A percentile compares a stretch with the other conserved stretches of the same genome.
Evolutionary conservation across 2,113 vertebrate species (phyloP).

Genomic region (Andinoacara biseriatus): DNA sequence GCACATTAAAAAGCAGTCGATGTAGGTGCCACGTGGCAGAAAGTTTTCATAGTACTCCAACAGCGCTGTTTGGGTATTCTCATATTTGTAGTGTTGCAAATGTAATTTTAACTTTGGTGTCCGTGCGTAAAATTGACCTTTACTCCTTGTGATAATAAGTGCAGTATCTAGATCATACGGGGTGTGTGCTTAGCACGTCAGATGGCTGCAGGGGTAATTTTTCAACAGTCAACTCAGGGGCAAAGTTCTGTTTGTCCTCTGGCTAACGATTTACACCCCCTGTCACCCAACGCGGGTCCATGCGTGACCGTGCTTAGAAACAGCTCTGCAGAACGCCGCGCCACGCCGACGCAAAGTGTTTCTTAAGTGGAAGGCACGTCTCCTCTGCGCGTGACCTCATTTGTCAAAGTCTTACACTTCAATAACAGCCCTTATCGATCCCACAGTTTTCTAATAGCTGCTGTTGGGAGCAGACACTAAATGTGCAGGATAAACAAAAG

Average conservation of each 20-base stretch:
- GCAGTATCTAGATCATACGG: neutral
- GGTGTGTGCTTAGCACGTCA: conserved; percentile 1
- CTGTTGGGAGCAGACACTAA: neutral
- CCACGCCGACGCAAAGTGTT: neutral
- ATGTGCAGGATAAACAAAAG: neutral
- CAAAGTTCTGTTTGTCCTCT: conserved; percentile 78
- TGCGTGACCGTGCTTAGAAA: conserved; percentile 9
- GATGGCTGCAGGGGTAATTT: neutral
- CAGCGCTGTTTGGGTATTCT: neutral
- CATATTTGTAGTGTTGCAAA: neutral
- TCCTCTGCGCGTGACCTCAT: neutral
- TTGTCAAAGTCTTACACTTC: conserved; percentile 6
- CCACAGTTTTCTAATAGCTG: neutral
- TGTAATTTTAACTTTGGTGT: conserved; percentile 23
- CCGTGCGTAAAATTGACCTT: conserved; percentile 21
- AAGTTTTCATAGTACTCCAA: neutral
- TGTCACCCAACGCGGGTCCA: neutral
- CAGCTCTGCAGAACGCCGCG: neutral
- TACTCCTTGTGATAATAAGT: neutral
- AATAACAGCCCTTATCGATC: neutral
- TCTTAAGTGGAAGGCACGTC: conserved; percentile 5
- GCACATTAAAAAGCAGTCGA: neutral
- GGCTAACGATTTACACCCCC: conserved; percentile 75
- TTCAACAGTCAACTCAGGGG: conserved; percentile 10
- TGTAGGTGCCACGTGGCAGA: neutral